Percentiles rank a stretch among this genome's conserved stretches.
Conservation (phyloP, 1,140 invertebrate species). For the Zaprionus davidi region DNA sequence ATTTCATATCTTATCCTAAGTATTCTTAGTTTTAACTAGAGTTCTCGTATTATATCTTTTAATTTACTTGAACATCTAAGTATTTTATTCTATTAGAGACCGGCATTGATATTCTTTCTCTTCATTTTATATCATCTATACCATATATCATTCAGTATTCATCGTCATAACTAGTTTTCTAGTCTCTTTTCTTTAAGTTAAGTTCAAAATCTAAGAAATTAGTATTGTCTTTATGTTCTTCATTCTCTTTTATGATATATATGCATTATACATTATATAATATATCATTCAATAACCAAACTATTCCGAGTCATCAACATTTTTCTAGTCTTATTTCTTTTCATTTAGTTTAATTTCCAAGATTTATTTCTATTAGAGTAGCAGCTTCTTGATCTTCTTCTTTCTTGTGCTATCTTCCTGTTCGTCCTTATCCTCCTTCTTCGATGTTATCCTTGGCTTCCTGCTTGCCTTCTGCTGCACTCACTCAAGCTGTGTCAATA, state of each 20-base stretch:
- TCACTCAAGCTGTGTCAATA: slow-evolving; percentile 59
- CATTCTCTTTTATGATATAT: not conserved
- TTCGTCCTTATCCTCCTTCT: not conserved
- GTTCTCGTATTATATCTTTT: not conserved
- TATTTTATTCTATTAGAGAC: not conserved
- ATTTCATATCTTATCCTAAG: not conserved
- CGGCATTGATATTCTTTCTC: no score
- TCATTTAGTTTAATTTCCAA: not conserved
- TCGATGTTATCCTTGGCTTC: slow-evolving; percentile 32
- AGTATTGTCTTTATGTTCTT: no score
- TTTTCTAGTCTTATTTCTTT: slow-evolving; percentile 4
- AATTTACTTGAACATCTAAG: not conserved
- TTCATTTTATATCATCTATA: no score
- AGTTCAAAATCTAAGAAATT: no score
- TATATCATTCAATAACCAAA: not conserved
- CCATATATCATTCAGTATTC: no score
- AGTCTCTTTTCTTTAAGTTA: no score
- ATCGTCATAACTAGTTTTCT: no score
- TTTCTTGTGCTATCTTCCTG: not conserved
- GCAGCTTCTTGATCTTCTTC: slow-evolving; percentile 4
- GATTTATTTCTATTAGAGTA: not conserved
- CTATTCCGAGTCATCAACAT: not conserved
- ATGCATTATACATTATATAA: not conserved
- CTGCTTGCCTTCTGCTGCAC: slow-evolving; percentile 22
- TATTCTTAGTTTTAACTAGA: not conserved